Evolutionary conservation across 2,797 vertebrate species (phyloP).

Genomic region (Apogon hyalosoma): DNA sequence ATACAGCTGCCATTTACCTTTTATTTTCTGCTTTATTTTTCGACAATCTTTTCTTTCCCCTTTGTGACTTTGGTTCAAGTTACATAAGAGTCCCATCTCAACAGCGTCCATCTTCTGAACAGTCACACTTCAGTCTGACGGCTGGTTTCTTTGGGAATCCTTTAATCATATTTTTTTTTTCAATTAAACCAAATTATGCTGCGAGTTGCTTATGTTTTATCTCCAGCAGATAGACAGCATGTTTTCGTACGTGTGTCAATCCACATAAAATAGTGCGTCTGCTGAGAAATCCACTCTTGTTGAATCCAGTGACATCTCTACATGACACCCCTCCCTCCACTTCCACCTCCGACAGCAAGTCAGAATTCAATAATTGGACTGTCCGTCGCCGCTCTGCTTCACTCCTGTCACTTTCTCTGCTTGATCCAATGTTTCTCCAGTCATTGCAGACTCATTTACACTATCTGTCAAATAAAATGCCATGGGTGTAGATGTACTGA

Average conservation of each 20-base stretch:
- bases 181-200: no score
- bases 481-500: neutral
- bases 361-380: slow-evolving; percentile 42
- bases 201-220: neutral
- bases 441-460: slow-evolving; percentile 19
- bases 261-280: slow-evolving; percentile 43
- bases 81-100: neutral
- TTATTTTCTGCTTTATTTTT: neutral
- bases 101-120: neutral
- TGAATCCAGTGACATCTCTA: slow-evolving; percentile 30
- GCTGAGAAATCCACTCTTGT: slow-evolving; percentile 37
- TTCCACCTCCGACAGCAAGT: slow-evolving; percentile 1
- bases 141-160: no score
- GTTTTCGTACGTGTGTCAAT: slow-evolving; percentile 1
- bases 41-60: neutral
- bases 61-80: neutral
- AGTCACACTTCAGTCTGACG: neutral
- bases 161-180: no score
- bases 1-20: slow-evolving; percentile 1
- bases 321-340: neutral
- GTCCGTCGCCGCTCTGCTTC: slow-evolving; percentile 37
- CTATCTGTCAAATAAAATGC: slow-evolving; percentile 28
- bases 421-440: slow-evolving; percentile 12
- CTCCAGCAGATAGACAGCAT: neutral
- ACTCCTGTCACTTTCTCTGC: slow-evolving; percentile 35